A percentile compares a stretch with the other conserved stretches of the same genome.
Conservation (phyloP, 2,797 vertebrate genomes). For the Macrochelys suwanniensis region DNA sequence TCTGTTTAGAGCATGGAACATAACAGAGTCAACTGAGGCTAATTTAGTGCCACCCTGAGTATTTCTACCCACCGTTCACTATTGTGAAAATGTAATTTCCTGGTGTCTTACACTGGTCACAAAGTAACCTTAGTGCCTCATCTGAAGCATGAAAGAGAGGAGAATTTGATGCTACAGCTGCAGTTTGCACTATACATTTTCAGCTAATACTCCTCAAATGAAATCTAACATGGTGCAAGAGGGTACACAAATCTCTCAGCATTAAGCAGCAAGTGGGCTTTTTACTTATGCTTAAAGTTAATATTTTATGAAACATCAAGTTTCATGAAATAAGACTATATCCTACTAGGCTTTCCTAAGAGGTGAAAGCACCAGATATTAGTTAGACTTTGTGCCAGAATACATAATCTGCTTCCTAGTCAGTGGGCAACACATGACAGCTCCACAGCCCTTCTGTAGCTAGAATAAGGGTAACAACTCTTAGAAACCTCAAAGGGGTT, state of each 20-base stretch:
- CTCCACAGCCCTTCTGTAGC: not conserved
- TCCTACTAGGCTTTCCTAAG: not conserved
- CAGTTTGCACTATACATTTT: not conserved
- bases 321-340: too few species aligned
- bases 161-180: not conserved
- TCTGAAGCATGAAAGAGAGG: not conserved
- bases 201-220: not conserved
- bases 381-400: not conserved
- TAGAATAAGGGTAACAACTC: not conserved
- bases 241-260: too few species aligned
- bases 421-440: rapidly evolving
- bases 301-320: too few species aligned
- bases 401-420: not conserved
- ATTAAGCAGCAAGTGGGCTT: too few species aligned
- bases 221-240: too few species aligned
- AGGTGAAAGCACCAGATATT: rapidly evolving
- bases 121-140: not conserved
- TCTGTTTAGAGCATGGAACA: rapidly evolving
- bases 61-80: not conserved
- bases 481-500: not conserved
- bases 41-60: not conserved
- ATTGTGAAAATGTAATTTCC: not conserved
- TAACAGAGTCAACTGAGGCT: not conserved
- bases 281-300: too few species aligned
- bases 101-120: not conserved